Percentiles rank a stretch among this genome's conserved stretches.
Evolutionary conservation across 2,113 vertebrate species (phyloP).

Genomic region (Zapornia atra): DNA sequence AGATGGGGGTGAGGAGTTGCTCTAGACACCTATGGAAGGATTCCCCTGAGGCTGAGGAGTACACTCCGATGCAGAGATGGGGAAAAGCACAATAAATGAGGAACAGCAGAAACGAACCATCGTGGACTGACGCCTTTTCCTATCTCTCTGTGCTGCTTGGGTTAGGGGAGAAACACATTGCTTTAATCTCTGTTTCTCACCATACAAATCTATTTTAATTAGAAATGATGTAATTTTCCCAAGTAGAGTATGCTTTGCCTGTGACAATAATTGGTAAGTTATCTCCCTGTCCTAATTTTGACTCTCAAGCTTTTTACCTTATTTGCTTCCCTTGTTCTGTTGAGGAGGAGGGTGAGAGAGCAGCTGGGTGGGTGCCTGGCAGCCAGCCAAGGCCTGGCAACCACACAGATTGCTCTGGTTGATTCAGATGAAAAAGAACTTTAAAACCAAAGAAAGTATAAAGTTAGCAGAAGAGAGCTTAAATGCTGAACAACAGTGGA

Average conservation of each 20-base stretch:
- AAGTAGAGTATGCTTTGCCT: background rate
- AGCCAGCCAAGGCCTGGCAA: background rate
- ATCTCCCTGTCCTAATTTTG: background rate
- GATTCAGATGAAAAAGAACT: background rate
- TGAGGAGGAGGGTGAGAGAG: background rate
- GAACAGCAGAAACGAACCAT: background rate
- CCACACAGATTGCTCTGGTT: background rate
- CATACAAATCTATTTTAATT: background rate
- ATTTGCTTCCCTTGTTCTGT: background rate
- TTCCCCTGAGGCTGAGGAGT: fast-evolving
- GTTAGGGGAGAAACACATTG: fast-evolving
- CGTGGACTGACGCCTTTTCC: background rate
- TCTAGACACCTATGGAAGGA: fast-evolving
- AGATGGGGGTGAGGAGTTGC: background rate
- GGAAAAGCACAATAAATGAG: background rate
- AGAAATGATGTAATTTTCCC: background rate
- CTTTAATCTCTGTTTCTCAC: background rate
- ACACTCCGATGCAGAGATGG: too few species aligned
- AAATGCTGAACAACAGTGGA: background rate
- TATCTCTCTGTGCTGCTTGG: fast-evolving
- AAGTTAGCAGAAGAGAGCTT: background rate
- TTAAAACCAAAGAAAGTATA: background rate
- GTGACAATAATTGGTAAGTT: background rate
- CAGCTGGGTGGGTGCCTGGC: fast-evolving
- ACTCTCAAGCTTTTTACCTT: background rate